Conservation (phyloP, 64 coral and sea anemone species). For the Actinia tenebrosa region DNA sequence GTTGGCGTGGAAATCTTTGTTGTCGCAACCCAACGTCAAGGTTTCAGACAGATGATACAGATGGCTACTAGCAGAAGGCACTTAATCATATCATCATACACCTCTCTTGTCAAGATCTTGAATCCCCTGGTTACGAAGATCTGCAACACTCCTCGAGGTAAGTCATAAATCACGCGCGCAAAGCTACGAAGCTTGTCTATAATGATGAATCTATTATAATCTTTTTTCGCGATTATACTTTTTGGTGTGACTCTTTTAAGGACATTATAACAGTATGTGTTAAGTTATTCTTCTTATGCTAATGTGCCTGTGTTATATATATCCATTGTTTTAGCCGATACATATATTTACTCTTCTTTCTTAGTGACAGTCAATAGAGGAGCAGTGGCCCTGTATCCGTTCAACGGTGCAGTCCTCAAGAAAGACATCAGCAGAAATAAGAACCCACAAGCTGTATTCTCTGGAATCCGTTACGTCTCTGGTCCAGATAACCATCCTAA, state of each 20-base stretch:
- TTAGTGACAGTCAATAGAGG: slow-evolving; percentile 19
- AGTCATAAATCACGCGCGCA: background rate
- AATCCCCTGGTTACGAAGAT: slow-evolving; percentile 14
- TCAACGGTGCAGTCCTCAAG: slow-evolving; percentile 36
- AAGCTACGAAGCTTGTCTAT: background rate
- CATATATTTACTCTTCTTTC: background rate
- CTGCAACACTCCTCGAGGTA: slow-evolving; percentile 40
- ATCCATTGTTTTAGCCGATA: background rate
- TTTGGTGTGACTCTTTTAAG: no score
- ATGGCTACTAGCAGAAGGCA: slow-evolving; percentile 25
- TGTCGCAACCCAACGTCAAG: background rate
- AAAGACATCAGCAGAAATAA: slow-evolving; percentile 48
- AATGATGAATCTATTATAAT: background rate
- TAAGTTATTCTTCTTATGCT: no score
- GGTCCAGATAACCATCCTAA: slow-evolving; percentile 68
- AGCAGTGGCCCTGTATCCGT: slow-evolving; percentile 72
- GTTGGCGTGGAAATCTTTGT: slow-evolving; percentile 46
- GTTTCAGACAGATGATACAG: background rate
- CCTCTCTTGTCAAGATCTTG: slow-evolving; percentile 17
- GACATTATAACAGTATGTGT: no score
- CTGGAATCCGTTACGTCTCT: slow-evolving; percentile 32
- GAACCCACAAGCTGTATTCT: slow-evolving; percentile 43
- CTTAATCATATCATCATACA: slow-evolving; percentile 15
- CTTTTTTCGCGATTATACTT: background rate
- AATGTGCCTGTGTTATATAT: background rate